These are phyloP conservation scores for Arctopsyche grandis DNA, from an alignment of 1,140 invertebrate species.

Conservation along the genomic window DNA sequence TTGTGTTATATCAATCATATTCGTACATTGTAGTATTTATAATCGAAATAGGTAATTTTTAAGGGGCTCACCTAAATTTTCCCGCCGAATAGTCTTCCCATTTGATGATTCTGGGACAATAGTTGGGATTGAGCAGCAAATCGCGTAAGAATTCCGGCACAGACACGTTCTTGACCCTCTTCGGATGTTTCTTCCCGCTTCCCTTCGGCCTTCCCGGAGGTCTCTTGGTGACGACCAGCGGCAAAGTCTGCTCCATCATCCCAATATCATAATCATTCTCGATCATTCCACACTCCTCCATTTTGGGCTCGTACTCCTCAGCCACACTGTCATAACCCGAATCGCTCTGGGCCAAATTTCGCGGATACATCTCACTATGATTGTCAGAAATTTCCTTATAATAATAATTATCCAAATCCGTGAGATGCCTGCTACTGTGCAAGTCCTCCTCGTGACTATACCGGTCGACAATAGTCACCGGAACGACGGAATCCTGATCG, in stretches of 20 bases:
- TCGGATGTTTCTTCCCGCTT: constrained; percentile 66
- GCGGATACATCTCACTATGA: not conserved
- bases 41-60: not conserved
- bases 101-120: constrained; percentile 83
- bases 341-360: constrained; percentile 2
- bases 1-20: too few species aligned
- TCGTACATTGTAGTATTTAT: too few species aligned
- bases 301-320: constrained; percentile 24
- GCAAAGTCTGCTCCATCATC: not conserved
- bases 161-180: constrained; percentile 75
- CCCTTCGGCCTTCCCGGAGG: constrained; percentile 63
- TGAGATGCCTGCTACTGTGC: constrained; percentile 12
- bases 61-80: constrained; percentile 73
- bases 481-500: constrained; percentile 34
- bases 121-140: constrained; percentile 77
- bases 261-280: not conserved
- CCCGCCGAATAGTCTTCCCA: constrained; percentile 90
- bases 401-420: constrained; percentile 40
- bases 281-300: not conserved
- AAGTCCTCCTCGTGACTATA: constrained; percentile 7
- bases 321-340: constrained; percentile 32
- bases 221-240: constrained; percentile 56
- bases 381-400: not conserved
- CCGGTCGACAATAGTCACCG: constrained; percentile 26
- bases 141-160: constrained; percentile 83